Base-by-base conservation (phyloP, 2,888 invertebrate species). In the Zaprionus lineosus region DNA sequence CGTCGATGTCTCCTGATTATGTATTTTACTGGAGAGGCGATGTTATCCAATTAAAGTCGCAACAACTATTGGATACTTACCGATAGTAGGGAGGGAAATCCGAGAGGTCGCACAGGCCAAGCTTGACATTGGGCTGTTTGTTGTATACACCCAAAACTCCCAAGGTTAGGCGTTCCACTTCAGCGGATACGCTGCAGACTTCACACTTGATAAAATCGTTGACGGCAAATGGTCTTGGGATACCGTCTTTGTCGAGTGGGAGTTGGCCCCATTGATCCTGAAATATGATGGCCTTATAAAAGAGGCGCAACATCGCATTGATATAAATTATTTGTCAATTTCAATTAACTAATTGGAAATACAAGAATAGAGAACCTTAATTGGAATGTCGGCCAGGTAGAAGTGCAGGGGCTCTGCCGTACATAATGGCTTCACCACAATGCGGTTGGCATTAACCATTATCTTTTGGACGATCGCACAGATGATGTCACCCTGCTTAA, bases 181-280 rank as follows among this genome's bases (percentile, higher is more conserved):
- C 96, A 37, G 95, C 94, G 88, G 95, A 95, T 67, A 96, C 94
- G 92, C 95, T 96, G 85, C 96, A 92, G 44, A 96, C 94, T 92
- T 96, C 96, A 90, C 96, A 96, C 92, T 96, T 95, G 57, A 97
- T 94, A 82, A 94, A 94, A 91, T 96, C 96, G 91, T 95, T 95
- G 91, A 93, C 93, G 90, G 94, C 93, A 92, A 94, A 96, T 91
- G 92, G 92, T 89, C 95, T 93, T 65, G 94, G 92, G 89, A 93
- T 94, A 89, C 94, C 94, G 86, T 93, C 93, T 92, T 95, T 95
- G 92, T 95, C 95, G 21, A 73, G 26, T 6, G 86, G 74, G 33
- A 76, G 9, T 0, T 74, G 56, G 11, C 81, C 86, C 59, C 73
- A 70, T 5, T 70, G 66, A 1, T 78, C 81, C 44, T 73, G 63